Percentiles rank a stretch among this genome's conserved stretches.
phyloP scores from a whole-genome alignment of 2,888 invertebrate species.

The Drosophila macrospina region DNA sequence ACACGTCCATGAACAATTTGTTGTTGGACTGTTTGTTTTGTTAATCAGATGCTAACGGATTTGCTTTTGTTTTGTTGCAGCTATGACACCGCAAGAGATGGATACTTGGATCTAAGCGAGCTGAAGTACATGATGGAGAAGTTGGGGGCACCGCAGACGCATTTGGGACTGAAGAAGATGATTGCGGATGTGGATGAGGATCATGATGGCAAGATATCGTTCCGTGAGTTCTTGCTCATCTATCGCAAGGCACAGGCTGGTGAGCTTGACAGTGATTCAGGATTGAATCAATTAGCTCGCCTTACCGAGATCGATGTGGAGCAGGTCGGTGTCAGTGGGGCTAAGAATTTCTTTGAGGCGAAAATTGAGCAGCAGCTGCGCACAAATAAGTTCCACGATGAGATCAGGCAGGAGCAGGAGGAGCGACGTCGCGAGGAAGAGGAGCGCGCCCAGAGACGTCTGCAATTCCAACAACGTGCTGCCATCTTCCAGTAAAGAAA shows the following conservation, averaged over 20 bases:
- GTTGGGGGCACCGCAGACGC: slow-evolving; percentile 97
- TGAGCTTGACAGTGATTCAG: slow-evolving; percentile 94
- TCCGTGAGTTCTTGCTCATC: slow-evolving; percentile 94
- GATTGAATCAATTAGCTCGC: slow-evolving; percentile 93
- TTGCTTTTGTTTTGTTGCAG: slow-evolving; percentile 86
- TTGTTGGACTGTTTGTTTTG: not conserved
- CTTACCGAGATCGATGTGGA: slow-evolving; percentile 97
- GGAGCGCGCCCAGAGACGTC: slow-evolving; percentile 92
- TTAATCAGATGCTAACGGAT: not conserved
- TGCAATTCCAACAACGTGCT: slow-evolving; percentile 95
- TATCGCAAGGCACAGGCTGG: slow-evolving; percentile 96
- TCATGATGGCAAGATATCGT: slow-evolving; percentile 93
- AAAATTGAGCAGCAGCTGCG: slow-evolving; percentile 95
- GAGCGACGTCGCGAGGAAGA: slow-evolving; percentile 93
- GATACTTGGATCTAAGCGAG: slow-evolving; percentile 94
- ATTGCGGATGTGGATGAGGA: slow-evolving; percentile 96
- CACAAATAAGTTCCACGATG: slow-evolving; percentile 95
- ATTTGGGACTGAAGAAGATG: slow-evolving; percentile 97
- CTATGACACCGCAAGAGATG: slow-evolving; percentile 95
- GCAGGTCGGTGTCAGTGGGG: slow-evolving; percentile 97
- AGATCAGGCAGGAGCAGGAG: slow-evolving; percentile 96
- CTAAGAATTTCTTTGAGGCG: slow-evolving; percentile 97
- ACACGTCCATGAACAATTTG: not conserved
- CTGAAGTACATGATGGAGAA: slow-evolving; percentile 99
- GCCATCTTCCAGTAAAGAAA: slow-evolving; percentile 90